These are phyloP conservation scores for Dromaius novaehollandiae DNA, from an alignment of 2,113 vertebrate species.

Conservation along the genomic window DNA sequence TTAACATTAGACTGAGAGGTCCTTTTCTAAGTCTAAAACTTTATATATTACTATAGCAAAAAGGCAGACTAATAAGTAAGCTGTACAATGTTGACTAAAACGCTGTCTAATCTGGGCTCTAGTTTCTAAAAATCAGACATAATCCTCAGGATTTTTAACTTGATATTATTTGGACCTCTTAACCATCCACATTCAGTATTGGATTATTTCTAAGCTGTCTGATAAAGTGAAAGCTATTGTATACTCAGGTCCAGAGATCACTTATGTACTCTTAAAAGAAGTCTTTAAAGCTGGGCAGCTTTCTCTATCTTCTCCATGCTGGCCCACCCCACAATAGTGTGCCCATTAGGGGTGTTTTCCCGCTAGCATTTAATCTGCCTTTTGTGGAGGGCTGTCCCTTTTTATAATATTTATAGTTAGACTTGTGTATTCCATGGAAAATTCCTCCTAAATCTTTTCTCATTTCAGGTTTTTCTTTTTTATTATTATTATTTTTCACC, in stretches of 20 bases:
- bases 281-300: neutral
- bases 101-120: too few species aligned
- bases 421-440: neutral
- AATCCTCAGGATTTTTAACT: neutral
- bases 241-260: neutral
- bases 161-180: neutral
- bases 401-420: neutral
- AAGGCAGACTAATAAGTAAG: neutral
- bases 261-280: neutral
- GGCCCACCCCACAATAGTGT: fast-evolving
- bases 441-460: constrained; percentile 20
- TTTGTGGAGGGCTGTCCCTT: neutral
- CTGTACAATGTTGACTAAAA: neutral
- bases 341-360: neutral
- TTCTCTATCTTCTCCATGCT: neutral
- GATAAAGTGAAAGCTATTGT: too few species aligned
- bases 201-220: neutral
- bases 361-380: neutral
- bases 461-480: neutral
- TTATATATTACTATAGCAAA: neutral
- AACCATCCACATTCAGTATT: neutral
- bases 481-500: neutral
- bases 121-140: neutral
- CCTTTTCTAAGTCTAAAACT: neutral
- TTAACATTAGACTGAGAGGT: neutral